These are phyloP conservation scores for Microhierax caerulescens DNA, from an alignment of 2,797 vertebrate species.

Conservation along the genomic window DNA sequence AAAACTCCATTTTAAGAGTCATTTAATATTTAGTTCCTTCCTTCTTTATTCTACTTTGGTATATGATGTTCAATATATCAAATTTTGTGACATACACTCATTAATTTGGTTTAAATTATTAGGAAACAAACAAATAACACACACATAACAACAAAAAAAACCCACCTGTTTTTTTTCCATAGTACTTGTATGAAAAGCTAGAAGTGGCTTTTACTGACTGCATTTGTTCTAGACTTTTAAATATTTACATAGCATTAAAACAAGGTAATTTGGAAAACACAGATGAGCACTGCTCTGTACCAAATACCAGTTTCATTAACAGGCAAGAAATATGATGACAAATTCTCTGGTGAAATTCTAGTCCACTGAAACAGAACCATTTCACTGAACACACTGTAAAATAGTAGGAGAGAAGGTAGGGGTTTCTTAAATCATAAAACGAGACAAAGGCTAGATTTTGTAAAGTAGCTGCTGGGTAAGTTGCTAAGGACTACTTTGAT, in stretches of 20 bases:
- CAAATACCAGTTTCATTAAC: neutral
- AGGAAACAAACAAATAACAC: neutral
- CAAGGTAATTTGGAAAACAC: neutral
- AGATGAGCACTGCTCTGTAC: neutral
- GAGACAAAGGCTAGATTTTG: neutral
- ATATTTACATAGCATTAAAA: neutral
- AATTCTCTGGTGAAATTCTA: neutral
- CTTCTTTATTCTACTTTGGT: neutral
- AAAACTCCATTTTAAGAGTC: neutral
- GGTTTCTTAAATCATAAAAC: neutral
- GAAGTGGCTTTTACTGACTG: neutral
- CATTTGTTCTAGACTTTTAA: neutral
- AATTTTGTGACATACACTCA: neutral
- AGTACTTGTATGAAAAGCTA: neutral
- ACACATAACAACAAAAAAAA: neutral
- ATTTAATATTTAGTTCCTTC: neutral
- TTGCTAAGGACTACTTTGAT: neutral
- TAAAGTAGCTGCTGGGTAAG: neutral
- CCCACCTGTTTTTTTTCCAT: neutral
- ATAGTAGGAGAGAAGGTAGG: neutral
- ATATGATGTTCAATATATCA: neutral
- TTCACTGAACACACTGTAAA: neutral
- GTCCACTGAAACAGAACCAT: neutral
- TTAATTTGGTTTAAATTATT: neutral
- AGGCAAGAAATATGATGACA: neutral